These are phyloP conservation scores for Papilio aristodemus DNA, from an alignment of 1,140 invertebrate genomes.

Conservation along the genomic window DNA sequence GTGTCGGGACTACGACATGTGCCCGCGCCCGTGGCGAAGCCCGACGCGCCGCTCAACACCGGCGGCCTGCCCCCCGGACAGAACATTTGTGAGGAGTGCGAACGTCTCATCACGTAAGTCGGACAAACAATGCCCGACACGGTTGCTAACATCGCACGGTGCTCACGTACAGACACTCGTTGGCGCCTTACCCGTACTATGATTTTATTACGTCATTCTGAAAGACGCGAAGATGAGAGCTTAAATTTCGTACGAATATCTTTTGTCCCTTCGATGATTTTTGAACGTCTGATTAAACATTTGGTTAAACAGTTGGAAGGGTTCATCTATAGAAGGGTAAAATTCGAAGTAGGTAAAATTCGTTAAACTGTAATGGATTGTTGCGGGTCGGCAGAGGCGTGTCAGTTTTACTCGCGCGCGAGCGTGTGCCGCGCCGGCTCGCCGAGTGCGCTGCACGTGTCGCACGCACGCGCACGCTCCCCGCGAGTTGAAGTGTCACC, in stretches of 20 bases:
- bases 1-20: slow-evolving; percentile 83
- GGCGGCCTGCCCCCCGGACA: slow-evolving; percentile 89
- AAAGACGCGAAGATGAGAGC: neutral
- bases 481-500: slow-evolving; percentile 39
- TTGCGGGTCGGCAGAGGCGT: slow-evolving; percentile 70
- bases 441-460: slow-evolving; percentile 56
- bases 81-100: slow-evolving; percentile 96
- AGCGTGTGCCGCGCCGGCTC: slow-evolving; percentile 71
- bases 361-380: slow-evolving; percentile 26
- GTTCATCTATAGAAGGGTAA: neutral
- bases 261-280: too few relatives aligned
- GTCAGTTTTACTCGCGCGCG: slow-evolving; percentile 74
- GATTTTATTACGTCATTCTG: neutral
- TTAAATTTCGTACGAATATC: neutral
- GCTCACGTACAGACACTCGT: neutral
- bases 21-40: slow-evolving; percentile 85
- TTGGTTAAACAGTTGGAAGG: neutral
- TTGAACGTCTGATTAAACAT: neutral
- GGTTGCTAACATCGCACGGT: slow-evolving; percentile 60
- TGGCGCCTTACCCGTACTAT: neutral
- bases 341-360: neutral
- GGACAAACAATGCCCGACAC: slow-evolving; percentile 64
- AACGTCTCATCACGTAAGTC: slow-evolving; percentile 96
- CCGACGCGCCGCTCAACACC: slow-evolving; percentile 84
- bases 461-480: slow-evolving; percentile 50